phyloP scores from a whole-genome alignment of 2,797 vertebrate genomes.

The Periophthalmus magnuspinnatus region DNA sequence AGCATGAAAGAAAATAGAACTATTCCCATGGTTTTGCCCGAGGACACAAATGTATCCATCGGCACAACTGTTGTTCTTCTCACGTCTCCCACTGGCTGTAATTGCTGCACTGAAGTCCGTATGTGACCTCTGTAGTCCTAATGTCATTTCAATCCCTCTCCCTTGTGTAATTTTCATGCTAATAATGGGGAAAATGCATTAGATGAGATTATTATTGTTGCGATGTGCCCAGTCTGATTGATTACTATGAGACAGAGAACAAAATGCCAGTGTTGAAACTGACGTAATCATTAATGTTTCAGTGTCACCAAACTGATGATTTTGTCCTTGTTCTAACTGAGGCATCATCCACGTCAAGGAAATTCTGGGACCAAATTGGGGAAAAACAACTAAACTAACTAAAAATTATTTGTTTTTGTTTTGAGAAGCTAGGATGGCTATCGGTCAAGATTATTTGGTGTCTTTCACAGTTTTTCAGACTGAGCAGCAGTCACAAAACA shows the following conservation, averaged over 20 bases:
- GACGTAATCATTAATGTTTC: slow-evolving; percentile 26
- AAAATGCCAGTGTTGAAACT: slow-evolving; percentile 33
- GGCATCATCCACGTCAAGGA: not conserved
- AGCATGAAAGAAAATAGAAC: not conserved
- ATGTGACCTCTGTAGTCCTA: not conserved
- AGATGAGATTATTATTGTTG: slow-evolving; percentile 26
- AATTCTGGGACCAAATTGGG: not conserved
- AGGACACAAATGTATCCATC: not conserved
- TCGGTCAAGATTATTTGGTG: no score
- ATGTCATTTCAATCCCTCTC: not conserved
- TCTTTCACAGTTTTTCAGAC: no score
- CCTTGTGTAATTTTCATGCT: not conserved
- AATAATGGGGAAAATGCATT: not conserved
- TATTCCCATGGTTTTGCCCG: not conserved
- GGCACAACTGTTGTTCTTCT: not conserved
- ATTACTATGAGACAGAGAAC: slow-evolving; percentile 21
- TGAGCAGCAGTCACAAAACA: no score
- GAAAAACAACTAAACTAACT: no score
- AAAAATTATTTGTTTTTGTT: no score
- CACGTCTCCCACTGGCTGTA: not conserved
- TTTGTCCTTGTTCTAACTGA: slow-evolving; percentile 31
- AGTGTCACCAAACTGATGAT: not conserved
- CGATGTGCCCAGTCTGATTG: slow-evolving; percentile 43
- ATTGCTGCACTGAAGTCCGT: not conserved
- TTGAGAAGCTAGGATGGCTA: no score